Percentiles rank a stretch among this genome's conserved stretches.
Conservation (phyloP, 2,797 vertebrate genomes). For the Microcaecilia unicolor region DNA sequence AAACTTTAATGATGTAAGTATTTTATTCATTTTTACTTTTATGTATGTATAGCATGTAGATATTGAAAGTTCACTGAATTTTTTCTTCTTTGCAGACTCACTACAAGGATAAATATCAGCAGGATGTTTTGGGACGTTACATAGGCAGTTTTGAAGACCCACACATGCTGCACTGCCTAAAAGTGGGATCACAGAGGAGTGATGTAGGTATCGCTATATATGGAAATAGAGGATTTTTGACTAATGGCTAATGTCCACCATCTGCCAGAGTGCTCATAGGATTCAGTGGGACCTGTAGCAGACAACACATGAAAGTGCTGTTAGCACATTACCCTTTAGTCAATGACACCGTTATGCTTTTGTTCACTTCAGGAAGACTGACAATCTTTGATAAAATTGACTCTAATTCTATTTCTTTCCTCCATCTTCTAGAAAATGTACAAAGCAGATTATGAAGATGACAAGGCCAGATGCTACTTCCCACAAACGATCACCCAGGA, state of each 20-base stretch:
- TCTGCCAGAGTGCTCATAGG: too few species aligned
- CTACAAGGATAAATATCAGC: constrained; percentile 86
- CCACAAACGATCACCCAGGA: constrained; percentile 90
- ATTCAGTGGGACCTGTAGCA: too few species aligned
- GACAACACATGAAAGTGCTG: too few species aligned
- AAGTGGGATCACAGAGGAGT: constrained; percentile 74
- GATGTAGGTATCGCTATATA: constrained; percentile 66
- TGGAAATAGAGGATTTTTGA: rapidly evolving
- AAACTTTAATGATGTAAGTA: constrained; percentile 76
- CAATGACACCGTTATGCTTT: too few species aligned
- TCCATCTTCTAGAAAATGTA: constrained; percentile 84
- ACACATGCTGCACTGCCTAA: constrained; percentile 76
- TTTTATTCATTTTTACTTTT: neutral
- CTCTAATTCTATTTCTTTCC: neutral
- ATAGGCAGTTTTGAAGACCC: constrained; percentile 88
- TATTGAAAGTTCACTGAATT: too few species aligned
- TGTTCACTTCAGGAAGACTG: too few species aligned
- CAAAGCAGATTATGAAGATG: constrained; percentile 89
- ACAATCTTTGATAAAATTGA: too few species aligned
- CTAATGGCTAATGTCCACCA: too few species aligned
- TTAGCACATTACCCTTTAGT: too few species aligned
- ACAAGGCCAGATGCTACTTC: constrained; percentile 83
- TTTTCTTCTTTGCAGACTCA: constrained; percentile 48
- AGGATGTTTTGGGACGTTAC: constrained; percentile 84
- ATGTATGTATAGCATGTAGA: too few species aligned